Evolutionary conservation across 2,113 vertebrate genomes (phyloP), one percentile per base, ranked within the genome.

Genomic region (Lutjanus erythropterus): DNA sequence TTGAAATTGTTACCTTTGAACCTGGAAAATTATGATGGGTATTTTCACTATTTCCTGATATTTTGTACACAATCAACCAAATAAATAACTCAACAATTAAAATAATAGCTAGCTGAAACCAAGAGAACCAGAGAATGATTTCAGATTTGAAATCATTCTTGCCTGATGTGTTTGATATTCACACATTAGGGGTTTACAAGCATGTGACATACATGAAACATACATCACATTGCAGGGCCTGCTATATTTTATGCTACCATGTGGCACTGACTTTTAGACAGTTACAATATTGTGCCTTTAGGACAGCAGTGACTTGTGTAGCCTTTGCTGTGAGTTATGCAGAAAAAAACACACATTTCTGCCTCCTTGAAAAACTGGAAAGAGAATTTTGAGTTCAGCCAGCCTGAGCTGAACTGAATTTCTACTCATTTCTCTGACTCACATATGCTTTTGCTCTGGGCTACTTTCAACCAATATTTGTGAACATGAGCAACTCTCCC

Each of bases 401-500:
- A 41, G 21, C 16, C 58, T 29, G 50, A 75, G 11, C 58, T 59
- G 10, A 41, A 44, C 25, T 25, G 23, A 9, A 68, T 50, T 52
- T 25, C 68, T 44, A 12, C 49, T 55, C n/a, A 19, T 35, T 14
- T 49, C 12, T 71, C 33, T 50, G 58, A 59, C 27, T 65, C 44
- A 33, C 8, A 15, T 14, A 1, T 52, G 2, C 12, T 47, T 31
- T 59, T n/a, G 31, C 25, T 72, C 6, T 52, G 44, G 44, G 42
- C 47, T 18, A 19, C 21, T 56, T 84, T 71, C 33, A 62, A 47
- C 58, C 39, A 53, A 29, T 35, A 70, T 52, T 59, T 77, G 42
- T 55, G 39, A 56, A 76, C 46, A 62, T 58, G 52, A 83, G 65
- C 27, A 41, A 47, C 66, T 50, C 53, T 47, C 47, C 33, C 35